Conservation (phyloP, 2,888 invertebrate species). For the Automeris io region DNA sequence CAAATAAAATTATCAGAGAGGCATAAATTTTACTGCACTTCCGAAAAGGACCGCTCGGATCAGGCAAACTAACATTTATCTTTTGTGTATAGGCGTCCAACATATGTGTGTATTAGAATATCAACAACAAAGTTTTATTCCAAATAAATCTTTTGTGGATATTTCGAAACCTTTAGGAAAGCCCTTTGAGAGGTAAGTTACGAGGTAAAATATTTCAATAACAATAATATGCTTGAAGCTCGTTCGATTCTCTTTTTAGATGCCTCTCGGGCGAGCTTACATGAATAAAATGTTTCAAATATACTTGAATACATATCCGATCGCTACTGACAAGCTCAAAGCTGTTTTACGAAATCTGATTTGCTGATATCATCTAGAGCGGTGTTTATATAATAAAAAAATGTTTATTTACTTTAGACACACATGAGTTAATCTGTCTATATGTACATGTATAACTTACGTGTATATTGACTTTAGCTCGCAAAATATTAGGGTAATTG, state of each 20-base stretch:
- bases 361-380: neutral
- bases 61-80: neutral
- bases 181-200: constrained; percentile 3
- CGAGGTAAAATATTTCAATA: constrained; percentile 8
- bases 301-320: neutral
- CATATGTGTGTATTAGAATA: neutral
- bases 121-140: constrained; percentile 4
- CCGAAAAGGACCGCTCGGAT: neutral
- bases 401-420: neutral
- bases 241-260: constrained; percentile 3
- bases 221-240: constrained; percentile 6
- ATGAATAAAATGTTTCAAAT: constrained; percentile 2
- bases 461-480: no score
- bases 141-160: constrained; percentile 6
- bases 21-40: neutral
- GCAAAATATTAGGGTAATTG: no score
- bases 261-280: constrained; percentile 2
- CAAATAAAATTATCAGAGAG: neutral
- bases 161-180: constrained; percentile 5
- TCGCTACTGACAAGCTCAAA: neutral
- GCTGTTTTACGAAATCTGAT: constrained; percentile 1
- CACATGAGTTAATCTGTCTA: no score
- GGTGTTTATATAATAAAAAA: neutral
- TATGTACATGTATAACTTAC: no score
- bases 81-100: neutral